These are phyloP conservation scores for Chlorospingus semifuscus DNA, from an alignment of 2,797 vertebrate species.

Conservation along the genomic window DNA sequence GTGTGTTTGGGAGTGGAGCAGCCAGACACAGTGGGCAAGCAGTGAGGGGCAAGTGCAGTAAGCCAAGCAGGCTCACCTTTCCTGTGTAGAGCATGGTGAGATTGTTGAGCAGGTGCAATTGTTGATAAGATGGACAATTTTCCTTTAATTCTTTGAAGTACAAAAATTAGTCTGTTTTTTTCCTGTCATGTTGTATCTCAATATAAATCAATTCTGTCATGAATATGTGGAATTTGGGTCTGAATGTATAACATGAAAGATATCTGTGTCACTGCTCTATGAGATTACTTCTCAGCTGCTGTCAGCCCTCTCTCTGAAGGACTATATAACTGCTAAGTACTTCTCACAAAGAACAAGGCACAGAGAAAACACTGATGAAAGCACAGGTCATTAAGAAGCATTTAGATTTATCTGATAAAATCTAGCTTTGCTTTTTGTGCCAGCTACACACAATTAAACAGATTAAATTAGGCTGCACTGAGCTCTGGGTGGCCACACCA, in stretches of 20 bases:
- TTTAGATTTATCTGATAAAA: slow-evolving; percentile 25
- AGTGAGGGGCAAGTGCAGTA: neutral
- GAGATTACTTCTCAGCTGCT: neutral
- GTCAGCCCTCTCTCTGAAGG: slow-evolving; percentile 6
- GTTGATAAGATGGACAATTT: neutral
- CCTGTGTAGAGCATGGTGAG: neutral
- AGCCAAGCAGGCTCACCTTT: neutral
- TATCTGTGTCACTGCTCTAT: slow-evolving; percentile 20
- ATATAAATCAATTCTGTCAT: neutral
- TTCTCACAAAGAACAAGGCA: neutral
- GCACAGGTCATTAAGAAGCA: slow-evolving; percentile 4
- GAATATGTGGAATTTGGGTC: neutral
- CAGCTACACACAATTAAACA: slow-evolving; percentile 27
- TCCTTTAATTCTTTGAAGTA: neutral
- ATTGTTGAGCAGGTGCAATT: too few species aligned
- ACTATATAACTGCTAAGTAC: slow-evolving; percentile 12
- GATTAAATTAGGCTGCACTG: neutral
- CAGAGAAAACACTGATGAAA: slow-evolving; percentile 13
- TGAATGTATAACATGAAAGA: neutral
- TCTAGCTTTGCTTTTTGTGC: neutral
- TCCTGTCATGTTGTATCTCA: neutral
- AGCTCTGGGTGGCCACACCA: neutral
- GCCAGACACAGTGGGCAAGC: neutral
- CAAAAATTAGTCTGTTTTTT: neutral
- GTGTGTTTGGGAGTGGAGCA: accelerated